Percentiles rank a stretch among this genome's conserved stretches.
Evolutionary conservation across 2,888 invertebrate genomes (phyloP).

Genomic region (Troglohyphantes excavatus): DNA sequence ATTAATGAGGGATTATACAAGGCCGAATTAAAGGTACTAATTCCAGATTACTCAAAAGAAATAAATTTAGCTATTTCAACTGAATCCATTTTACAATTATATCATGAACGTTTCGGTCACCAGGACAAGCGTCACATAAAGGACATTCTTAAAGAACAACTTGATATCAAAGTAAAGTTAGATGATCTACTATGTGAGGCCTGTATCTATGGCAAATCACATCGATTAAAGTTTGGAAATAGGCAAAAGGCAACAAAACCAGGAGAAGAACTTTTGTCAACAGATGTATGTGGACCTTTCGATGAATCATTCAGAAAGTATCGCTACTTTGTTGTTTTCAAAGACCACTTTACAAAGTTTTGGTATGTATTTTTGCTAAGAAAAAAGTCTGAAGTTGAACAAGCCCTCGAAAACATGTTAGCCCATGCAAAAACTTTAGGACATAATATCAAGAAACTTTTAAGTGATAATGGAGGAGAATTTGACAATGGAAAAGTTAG

Average conservation of each 20-base stretch:
- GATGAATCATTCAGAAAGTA: constrained; percentile 49
- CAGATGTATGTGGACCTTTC: constrained; percentile 78
- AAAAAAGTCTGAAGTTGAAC: constrained; percentile 29
- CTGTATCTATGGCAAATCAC: constrained; percentile 53
- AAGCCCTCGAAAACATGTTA: constrained; percentile 11
- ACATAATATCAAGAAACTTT: constrained; percentile 48
- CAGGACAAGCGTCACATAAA: constrained; percentile 37
- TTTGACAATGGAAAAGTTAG: constrained; percentile 60
- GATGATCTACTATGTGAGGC: constrained; percentile 51
- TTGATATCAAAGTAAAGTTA: not conserved
- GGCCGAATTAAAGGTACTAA: constrained; percentile 9
- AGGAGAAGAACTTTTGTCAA: constrained; percentile 48
- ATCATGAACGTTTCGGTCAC: constrained; percentile 31
- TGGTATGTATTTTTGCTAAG: constrained; percentile 67
- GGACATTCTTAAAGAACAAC: not conserved
- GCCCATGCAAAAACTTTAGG: constrained; percentile 19
- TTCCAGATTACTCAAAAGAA: constrained; percentile 4
- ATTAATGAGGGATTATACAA: constrained; percentile 17
- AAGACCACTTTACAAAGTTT: constrained; percentile 74
- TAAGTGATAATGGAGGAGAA: constrained; percentile 73
- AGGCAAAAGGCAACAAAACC: constrained; percentile 9
- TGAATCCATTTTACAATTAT: constrained; percentile 19
- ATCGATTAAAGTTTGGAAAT: constrained; percentile 37
- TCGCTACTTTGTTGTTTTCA: constrained; percentile 76
- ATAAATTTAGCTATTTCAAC: constrained; percentile 10